Base-by-base conservation (phyloP, 2,113 vertebrate species). In the Oxyura jamaicensis region DNA sequence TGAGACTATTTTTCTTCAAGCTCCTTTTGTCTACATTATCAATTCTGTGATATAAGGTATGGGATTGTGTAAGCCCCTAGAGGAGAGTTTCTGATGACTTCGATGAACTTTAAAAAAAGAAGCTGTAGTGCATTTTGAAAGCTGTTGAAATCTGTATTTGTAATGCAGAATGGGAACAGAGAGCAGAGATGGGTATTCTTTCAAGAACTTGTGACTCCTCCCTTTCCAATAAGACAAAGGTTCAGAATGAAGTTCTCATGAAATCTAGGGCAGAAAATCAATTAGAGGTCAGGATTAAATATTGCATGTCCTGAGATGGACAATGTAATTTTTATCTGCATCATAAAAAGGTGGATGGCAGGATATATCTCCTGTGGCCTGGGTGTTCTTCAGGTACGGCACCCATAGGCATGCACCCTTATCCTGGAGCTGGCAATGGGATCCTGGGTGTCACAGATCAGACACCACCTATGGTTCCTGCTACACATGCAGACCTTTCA, bases 11-110 rank as follows among this genome's bases (percentile, higher is more conserved):
- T 90, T 85, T 93, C n/a, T 48, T 95, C 55, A 81, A 74, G 31
- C 42, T 94, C 22, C n/a, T 94, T 95, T 96, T 88, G 50, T 50
- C 55, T 88, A 44, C 78, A 79, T 2, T 76, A 66, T 22, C 3
- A 73, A 44, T 68, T 85, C 58, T 71, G 31, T 1, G 1, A 29
- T 58, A 12, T 41, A 77, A 73, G 21, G 53, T 65, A n/a, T 35
- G 71, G 52, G 33, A n/a, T 21, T 66, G n/a, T 74, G 59, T 90
- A 93, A 86, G 67, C 58, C 88, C 21, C 8, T 11, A 88, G 46
- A 59, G 69, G 75, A 83, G 75, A 85, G 50, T 66, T 95, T 94
- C 55, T 81, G 79, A 86, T 91, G 35, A 83, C 68, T 91, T 91
- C 55, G 83, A 6, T 80, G 65, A 86, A 93, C 63, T 66, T 83